Evolutionary conservation across 2,888 invertebrate species (phyloP).

Genomic region (Yponomeuta malinellus): DNA sequence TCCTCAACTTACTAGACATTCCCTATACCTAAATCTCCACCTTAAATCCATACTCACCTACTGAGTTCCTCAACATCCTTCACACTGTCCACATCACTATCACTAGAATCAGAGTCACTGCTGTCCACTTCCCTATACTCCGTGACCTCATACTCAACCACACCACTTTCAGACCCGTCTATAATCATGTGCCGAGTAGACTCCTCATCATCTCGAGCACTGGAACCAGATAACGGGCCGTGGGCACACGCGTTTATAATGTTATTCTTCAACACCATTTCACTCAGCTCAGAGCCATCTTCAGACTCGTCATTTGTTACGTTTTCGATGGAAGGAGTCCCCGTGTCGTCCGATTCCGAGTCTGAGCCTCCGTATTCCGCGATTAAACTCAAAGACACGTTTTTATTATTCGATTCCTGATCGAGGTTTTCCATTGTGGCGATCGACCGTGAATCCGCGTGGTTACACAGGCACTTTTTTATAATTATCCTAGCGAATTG

Average conservation of each 20-base stretch:
- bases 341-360: conserved; percentile 62
- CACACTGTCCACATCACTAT: conserved; percentile 63
- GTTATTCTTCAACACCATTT: conserved; percentile 70
- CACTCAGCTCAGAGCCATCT: conserved; percentile 55
- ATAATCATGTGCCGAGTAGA: conserved; percentile 64
- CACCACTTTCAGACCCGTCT: conserved; percentile 57
- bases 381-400: conserved; percentile 65
- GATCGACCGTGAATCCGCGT: conserved; percentile 13
- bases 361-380: conserved; percentile 65
- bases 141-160: conserved; percentile 63
- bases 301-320: conserved; percentile 52
- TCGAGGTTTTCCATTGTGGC: conserved; percentile 65
- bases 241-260: conserved; percentile 71
- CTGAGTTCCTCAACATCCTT: conserved; percentile 63
- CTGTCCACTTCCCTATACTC: conserved; percentile 59
- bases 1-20: no score
- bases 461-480: neutral
- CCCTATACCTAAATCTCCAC: no score
- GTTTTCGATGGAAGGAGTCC: conserved; percentile 43
- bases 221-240: conserved; percentile 52
- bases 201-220: conserved; percentile 38
- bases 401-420: conserved; percentile 49
- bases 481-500: neutral
- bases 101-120: conserved; percentile 53
- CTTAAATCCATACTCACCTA: conserved; percentile 36